These are phyloP conservation scores for Patagioenas fasciata DNA, from an alignment of 2,113 vertebrate species.

Conservation along the genomic window DNA sequence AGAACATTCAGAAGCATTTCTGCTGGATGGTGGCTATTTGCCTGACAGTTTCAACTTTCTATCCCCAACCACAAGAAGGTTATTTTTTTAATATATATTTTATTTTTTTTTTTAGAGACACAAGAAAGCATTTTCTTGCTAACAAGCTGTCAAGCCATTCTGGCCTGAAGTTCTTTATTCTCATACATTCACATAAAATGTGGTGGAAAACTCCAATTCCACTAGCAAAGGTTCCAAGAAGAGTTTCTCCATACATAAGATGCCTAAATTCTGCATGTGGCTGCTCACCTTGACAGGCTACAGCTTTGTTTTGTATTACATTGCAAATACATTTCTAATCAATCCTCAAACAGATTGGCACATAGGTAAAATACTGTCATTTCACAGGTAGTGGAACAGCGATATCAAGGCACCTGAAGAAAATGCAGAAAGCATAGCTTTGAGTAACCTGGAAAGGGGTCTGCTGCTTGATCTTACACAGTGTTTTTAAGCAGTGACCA, in stretches of 20 bases:
- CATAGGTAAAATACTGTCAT: not conserved
- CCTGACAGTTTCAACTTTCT: conserved; percentile 40
- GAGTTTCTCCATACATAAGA: not conserved
- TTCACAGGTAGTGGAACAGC: not conserved
- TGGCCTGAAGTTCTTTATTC: not conserved
- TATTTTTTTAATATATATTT: not conserved
- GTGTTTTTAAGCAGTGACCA: not conserved
- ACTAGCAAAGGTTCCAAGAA: not conserved
- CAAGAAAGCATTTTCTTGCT: not conserved
- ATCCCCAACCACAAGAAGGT: not conserved
- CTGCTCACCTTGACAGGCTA: not conserved
- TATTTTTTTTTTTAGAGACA: not conserved
- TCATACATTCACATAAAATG: not conserved
- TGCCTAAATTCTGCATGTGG: not conserved
- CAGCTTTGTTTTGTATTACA: not conserved
- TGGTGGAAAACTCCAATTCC: not conserved
- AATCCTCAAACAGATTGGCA: conserved; percentile 12
- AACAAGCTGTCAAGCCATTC: conserved; percentile 33
- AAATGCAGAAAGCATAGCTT: not conserved
- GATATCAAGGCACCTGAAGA: not conserved
- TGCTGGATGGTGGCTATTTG: conserved; percentile 51
- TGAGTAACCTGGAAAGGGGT: not conserved
- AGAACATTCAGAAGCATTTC: conserved; percentile 15
- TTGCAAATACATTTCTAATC: conserved; percentile 31
- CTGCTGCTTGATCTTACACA: not conserved